phyloP scores from a whole-genome alignment of 2,113 vertebrate species.

The Salvator merianae region DNA sequence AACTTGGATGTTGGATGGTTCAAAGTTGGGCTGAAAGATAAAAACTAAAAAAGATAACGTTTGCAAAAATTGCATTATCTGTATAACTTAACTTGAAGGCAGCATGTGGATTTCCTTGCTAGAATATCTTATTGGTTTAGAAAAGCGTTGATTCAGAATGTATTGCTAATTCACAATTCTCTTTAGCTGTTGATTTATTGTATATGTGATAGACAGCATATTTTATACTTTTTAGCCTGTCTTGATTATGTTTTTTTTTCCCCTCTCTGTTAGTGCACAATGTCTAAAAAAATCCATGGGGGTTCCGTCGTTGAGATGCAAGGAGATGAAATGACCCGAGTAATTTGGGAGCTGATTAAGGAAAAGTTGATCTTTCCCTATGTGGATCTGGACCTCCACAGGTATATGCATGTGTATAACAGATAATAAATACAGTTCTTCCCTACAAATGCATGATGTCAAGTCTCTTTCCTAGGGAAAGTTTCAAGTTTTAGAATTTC shows the following conservation, averaged over 20 bases:
- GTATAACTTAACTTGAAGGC: not conserved
- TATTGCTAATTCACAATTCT: no score
- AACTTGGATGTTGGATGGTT: no score
- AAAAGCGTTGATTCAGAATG: not conserved
- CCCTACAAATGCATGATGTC: not conserved
- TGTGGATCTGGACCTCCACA: constrained; percentile 93
- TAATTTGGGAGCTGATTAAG: constrained; percentile 99
- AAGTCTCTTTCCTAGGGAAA: not conserved
- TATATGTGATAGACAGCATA: no score
- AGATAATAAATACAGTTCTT: not conserved
- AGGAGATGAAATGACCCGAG: constrained; percentile 97
- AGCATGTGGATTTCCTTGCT: not conserved
- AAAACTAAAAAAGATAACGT: no score
- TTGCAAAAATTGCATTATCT: not conserved
- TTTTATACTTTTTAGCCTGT: no score
- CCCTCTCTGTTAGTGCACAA: constrained; percentile 71
- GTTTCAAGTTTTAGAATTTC: not conserved
- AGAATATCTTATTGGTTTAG: not conserved
- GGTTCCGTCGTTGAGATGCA: constrained; percentile 98
- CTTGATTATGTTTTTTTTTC: not conserved
- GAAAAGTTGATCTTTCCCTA: constrained; percentile 96
- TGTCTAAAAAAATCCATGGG: constrained; percentile 91
- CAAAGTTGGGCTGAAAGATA: no score
- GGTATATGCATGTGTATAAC: constrained; percentile 70
- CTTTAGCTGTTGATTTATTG: no score